Conservation (phyloP, 2,797 vertebrate genomes). For the Tragelaphus eurycerus region DNA sequence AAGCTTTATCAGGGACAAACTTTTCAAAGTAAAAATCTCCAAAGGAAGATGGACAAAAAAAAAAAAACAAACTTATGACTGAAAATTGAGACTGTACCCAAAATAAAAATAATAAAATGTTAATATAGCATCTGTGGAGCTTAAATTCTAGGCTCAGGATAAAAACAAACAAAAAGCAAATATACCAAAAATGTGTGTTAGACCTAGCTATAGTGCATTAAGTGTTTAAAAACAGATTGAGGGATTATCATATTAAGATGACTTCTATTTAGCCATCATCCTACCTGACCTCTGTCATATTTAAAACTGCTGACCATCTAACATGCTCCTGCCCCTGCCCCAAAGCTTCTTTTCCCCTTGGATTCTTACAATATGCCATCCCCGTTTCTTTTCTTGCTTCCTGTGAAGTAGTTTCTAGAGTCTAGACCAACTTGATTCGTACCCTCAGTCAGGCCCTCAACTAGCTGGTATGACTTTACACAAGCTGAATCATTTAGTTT, state of each 20-base stretch:
- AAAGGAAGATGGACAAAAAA: background rate
- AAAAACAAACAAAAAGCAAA: slow-evolving; percentile 30
- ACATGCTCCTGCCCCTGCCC: background rate
- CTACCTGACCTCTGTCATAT: background rate
- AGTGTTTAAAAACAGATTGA: slow-evolving; percentile 10
- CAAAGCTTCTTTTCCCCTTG: background rate
- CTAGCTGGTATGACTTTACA: background rate
- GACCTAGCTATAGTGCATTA: background rate
- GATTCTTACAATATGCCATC: background rate
- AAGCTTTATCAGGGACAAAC: slow-evolving; percentile 61
- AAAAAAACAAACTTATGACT: background rate
- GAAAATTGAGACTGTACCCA: background rate
- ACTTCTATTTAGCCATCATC: background rate
- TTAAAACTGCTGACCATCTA: background rate
- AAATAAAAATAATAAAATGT: slow-evolving; percentile 46
- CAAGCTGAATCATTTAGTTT: background rate
- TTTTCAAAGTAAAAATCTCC: slow-evolving; percentile 31
- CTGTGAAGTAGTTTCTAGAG: slow-evolving; percentile 18
- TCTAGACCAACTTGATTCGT: background rate
- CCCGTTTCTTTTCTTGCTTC: background rate
- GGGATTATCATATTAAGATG: background rate
- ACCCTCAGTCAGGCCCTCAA: background rate
- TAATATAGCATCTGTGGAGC: background rate
- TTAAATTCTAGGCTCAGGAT: slow-evolving; percentile 37
- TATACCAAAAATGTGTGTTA: background rate